Percentiles rank a stretch among this genome's conserved stretches.
Conservation (phyloP, 2,888 invertebrate species). For the Caenorhabditis angaria region DNA sequence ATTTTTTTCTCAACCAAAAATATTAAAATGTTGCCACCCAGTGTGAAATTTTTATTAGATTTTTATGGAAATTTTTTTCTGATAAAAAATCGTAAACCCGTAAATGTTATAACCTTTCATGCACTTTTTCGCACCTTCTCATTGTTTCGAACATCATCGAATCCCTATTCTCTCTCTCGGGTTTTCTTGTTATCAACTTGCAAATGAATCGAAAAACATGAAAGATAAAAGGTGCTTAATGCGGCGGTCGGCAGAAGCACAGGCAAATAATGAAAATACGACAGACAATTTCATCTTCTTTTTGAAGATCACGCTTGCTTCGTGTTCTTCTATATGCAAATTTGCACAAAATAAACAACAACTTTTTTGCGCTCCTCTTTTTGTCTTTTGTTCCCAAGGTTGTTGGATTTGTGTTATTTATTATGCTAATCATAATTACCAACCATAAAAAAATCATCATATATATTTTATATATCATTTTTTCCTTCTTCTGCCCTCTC, state of each 20-base stretch:
- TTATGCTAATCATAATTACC: background rate
- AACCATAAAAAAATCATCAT: background rate
- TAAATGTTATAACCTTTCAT: no score
- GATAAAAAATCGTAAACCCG: no score
- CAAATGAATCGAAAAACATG: background rate
- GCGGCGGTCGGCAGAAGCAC: background rate
- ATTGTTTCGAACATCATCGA: no score
- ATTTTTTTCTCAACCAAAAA: no score
- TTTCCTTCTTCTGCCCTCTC: background rate
- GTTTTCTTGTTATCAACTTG: background rate
- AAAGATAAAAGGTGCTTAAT: slow-evolving; percentile 4
- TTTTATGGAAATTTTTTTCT: no score
- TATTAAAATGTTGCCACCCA: no score
- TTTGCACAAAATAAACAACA: slow-evolving; percentile 4
- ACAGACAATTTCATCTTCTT: background rate
- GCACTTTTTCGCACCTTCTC: no score
- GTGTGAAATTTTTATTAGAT: no score
- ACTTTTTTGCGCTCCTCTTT: background rate
- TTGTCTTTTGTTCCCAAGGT: background rate
- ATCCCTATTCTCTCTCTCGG: background rate
- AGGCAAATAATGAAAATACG: background rate
- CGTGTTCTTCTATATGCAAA: background rate
- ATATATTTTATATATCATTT: background rate
- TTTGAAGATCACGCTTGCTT: background rate
- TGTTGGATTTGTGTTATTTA: slow-evolving; percentile 1